Base-by-base conservation (phyloP, 2,797 vertebrate genomes). In the Myotis findleyi region DNA sequence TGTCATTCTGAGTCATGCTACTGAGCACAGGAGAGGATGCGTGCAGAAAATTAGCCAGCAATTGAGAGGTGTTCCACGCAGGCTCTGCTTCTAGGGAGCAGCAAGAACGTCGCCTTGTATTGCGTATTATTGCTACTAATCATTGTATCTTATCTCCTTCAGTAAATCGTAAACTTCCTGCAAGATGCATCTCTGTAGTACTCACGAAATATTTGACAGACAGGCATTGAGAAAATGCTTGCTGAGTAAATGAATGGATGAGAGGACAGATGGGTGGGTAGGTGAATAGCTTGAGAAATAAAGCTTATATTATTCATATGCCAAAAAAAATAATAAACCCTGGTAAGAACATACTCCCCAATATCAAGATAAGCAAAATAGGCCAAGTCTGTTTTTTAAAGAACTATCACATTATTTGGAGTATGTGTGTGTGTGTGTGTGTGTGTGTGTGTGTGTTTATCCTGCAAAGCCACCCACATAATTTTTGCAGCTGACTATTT, bases 171-270 rank as follows among this genome's bases (percentile, higher is more conserved):
- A 81, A 82, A 82, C 72, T 68, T 36, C 44, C 44, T 85, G 41
- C 44, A 89, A 95, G 44, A 44, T 89, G 27, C 17, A 72, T 80
- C n/a, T 95, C 92, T 96, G 55, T 96, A 76, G 80, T 82, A 95
- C 66, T 95, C 69, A 86, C 57, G 36, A 85, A 79, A 21, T 89
- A 59, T 81, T 49, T 77, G 75, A 30, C 53, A 75, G 38, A 83
- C 36, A 47, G n/a, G 51, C 64, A 51, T 87, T 89, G 36, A 91
- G 57, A 79, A 75, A 17, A 77, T 75, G 30, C 87, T 90, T 89
- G 16, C 25, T 89, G 59, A 91, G 57, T 85, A 92, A 87, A 89
- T 77, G 25, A 89, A 44, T 80, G 68, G 20, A 71, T 75, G 33
- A 66, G 57, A 80, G 57, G 27, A 66, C 47, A 53, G 18, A 38